Percentiles rank a stretch among this genome's conserved stretches.
These are phyloP conservation scores for Mellivora capensis DNA, from an alignment of 2,113 vertebrate species.

Conservation along the genomic window DNA sequence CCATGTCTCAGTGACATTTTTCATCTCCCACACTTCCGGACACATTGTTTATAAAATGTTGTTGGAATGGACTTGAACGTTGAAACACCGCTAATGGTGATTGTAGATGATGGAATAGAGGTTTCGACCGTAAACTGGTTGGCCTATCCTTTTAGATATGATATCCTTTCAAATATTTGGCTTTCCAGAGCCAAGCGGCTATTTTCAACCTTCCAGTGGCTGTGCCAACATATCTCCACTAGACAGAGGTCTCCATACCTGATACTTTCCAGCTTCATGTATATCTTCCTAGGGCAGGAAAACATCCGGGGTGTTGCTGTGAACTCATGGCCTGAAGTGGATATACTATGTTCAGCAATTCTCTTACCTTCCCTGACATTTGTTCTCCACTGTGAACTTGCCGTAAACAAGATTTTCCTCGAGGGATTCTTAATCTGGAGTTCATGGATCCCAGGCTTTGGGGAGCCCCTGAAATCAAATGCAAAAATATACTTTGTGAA, in stretches of 20 bases:
- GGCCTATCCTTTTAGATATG: neutral
- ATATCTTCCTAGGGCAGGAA: neutral
- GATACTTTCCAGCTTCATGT: neutral
- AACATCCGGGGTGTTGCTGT: neutral
- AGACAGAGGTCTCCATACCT: neutral
- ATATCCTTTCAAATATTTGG: neutral
- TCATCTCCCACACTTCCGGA: neutral
- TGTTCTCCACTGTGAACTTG: neutral
- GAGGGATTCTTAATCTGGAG: neutral
- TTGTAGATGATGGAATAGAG: no score
- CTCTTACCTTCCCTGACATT: neutral
- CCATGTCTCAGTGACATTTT: neutral
- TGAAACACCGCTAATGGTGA: neutral
- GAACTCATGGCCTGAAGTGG: neutral
- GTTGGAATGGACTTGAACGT: neutral
- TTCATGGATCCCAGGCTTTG: neutral
- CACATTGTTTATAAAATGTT: neutral
- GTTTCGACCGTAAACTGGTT: neutral
- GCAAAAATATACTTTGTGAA: neutral
- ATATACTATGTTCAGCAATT: neutral
- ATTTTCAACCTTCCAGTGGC: neutral
- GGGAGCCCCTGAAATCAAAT: neutral
- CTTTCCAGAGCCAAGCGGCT: neutral
- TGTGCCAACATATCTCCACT: rapidly evolving
- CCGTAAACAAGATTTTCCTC: neutral